Base-by-base conservation (phyloP, 2,113 vertebrate species). In the Ictidomys tridecemlineatus region DNA sequence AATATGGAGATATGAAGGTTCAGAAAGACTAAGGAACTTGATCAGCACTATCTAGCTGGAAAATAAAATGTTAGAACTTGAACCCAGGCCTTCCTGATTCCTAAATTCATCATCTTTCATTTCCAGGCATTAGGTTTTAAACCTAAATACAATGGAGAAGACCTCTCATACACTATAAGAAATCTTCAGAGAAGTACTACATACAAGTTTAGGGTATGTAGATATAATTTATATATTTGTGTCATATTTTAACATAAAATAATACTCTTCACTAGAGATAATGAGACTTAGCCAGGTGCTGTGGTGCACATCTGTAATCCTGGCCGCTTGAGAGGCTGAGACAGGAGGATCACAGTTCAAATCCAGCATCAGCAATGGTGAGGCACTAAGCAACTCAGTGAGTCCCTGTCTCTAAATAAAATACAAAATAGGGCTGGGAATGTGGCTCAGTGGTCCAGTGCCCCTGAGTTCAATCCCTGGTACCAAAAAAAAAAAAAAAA, bases 191-290 rank as follows among this genome's bases (percentile, higher is more conserved):
- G 99, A 96, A 98, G 98, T 88, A 99, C 98, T 61, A 97, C 98
- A 70, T 99, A 99, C 93, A 99, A 98, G 93, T 99, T 99, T 87
- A 98, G 99, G 98, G 99, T 99, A 98, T 96, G 98, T 98, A 69
- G 24, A 51, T 87, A 2, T 11, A 11, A 76, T 42, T 89, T 92
- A 53, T 87, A 39, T 72, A 48, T 76, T 76, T 79, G 72, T 70
- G 5, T 93, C 67, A 78, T 92, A 16, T 80, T 89, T 96, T 85
- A 88, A 94, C 30, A 65, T 58, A 82, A 90, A 82, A 90, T 63
- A 84, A 92, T 69, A 56, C 11, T 76, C 24, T 85, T 74, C 24
- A 10, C 61, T 70, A 65, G 51, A 85, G 92, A 51, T 45, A 51
- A 51, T 51, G 48, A 13, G 48, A 12, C 12, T 51, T 51, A 51